phyloP scores from a whole-genome alignment of 1,140 invertebrate species.

The Drosophila kurseongensis region DNA sequence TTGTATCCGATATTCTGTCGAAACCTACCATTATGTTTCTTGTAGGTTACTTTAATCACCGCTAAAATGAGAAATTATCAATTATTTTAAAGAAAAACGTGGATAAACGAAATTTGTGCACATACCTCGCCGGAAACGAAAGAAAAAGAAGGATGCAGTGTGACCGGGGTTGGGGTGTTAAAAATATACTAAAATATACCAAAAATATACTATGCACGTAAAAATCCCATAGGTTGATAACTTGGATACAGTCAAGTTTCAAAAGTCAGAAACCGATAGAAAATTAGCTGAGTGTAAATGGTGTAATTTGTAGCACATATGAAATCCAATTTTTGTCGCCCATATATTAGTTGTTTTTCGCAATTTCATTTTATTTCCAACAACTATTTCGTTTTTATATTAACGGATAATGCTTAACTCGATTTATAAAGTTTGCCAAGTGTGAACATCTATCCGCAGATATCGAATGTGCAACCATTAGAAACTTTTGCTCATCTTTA shows the following conservation, averaged over 20 bases:
- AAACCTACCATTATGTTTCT: conserved; percentile 55
- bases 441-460: too few species aligned
- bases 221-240: not conserved
- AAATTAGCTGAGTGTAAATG: too few species aligned
- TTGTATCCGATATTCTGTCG: not conserved
- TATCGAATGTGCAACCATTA: too few species aligned
- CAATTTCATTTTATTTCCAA: too few species aligned
- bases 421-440: too few species aligned
- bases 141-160: conserved; percentile 34
- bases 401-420: too few species aligned
- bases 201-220: not conserved
- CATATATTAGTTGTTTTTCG: too few species aligned
- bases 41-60: conserved; percentile 31
- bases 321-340: too few species aligned
- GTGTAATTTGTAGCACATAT: too few species aligned
- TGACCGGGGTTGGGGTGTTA: not conserved
- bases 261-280: too few species aligned
- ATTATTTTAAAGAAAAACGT: conserved; percentile 23
- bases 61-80: conserved; percentile 30
- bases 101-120: conserved; percentile 24
- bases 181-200: conserved; percentile 12
- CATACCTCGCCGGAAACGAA: conserved; percentile 37
- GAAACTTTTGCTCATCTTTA: not conserved
- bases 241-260: too few species aligned
- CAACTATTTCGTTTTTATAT: too few species aligned